Base-by-base conservation (phyloP, 2,888 invertebrate species). In the Aleiodes leptofemur region DNA sequence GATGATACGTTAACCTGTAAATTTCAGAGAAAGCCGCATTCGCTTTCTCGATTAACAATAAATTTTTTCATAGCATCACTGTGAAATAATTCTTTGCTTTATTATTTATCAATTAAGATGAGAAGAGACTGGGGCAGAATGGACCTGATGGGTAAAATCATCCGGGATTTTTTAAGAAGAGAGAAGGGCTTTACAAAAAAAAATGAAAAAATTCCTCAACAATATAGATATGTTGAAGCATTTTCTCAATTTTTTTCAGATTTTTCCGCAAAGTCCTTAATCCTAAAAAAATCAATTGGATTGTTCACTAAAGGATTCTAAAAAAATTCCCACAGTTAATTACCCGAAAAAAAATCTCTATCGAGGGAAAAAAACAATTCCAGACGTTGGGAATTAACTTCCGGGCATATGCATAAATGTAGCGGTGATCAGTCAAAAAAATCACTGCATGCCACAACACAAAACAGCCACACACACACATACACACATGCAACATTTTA, bases 401-500 rank as follows among this genome's bases (percentile, higher is more conserved):
- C 74, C 74, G 74, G 74, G 31, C 74, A 74, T 69, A 61, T 69
- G 69, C 31, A 59, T 69, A 57, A 50, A 48, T 38, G 50, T 43
- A 64, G 56, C 14, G 53, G 59, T 55, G 51, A 69, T 70, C 64
- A 38, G 55, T 64, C 38, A 64, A 55, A 66, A 72, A 74, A 74
- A 74, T 74, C 74, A 74, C 70, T 53, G 64, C 74, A 23, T 51
- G 53, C 34, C 43, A 59, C 34, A 59, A 38, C 13, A 34, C 59
- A 38, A 59, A 38, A 34, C 50, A 64, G 50, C 53, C 43, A 69
- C 23, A 13, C 13, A 23, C 23, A 23, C 23, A 13, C 13, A 23
- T 2, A 23, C 23, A 66, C 43, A 43, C 43, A 43, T 43, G 43
- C 3, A 43, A 9, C 8, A 43, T 50, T 48, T 50, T 59, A 75